Percentiles rank a stretch among this genome's conserved stretches.
Conservation (phyloP, 1,140 invertebrate genomes). For the Lepidostoma basale region DNA sequence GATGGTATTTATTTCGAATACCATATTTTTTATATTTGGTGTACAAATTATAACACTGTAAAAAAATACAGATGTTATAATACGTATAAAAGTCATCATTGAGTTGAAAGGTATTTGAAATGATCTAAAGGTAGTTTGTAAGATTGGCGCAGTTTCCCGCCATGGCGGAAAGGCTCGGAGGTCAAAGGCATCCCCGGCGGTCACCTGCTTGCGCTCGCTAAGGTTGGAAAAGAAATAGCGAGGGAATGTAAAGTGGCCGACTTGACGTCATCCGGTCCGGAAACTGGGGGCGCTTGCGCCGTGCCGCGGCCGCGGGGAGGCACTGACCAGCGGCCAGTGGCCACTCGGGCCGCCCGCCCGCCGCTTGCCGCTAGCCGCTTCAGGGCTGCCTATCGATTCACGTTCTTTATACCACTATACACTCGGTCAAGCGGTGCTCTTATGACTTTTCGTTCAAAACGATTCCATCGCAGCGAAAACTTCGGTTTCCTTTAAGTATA, state of each 20-base stretch:
- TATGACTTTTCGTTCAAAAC: too few relatives aligned
- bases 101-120: too few relatives aligned
- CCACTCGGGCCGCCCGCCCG: slow-evolving; percentile 34
- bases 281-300: slow-evolving; percentile 32
- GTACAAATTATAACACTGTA: too few relatives aligned
- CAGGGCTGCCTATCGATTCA: slow-evolving; percentile 35
- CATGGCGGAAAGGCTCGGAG: background rate
- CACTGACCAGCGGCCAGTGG: slow-evolving; percentile 33
- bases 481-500: too few relatives aligned
- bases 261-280: slow-evolving; percentile 42
- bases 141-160: slow-evolving; percentile 25
- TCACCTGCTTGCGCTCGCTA: slow-evolving; percentile 6
- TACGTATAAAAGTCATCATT: too few relatives aligned
- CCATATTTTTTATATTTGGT: too few relatives aligned
- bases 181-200: slow-evolving; percentile 27
- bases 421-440: too few relatives aligned
- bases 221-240: background rate
- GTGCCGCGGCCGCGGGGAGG: slow-evolving; percentile 35
- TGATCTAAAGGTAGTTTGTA: too few relatives aligned
- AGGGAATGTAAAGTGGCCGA: slow-evolving; percentile 24
- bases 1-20: too few relatives aligned
- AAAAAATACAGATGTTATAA: too few relatives aligned
- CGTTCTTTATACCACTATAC: background rate
- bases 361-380: slow-evolving; percentile 19
- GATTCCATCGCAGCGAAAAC: too few relatives aligned